Base-by-base conservation (phyloP, 2,888 invertebrate species). In the Caradrina kadenii region DNA sequence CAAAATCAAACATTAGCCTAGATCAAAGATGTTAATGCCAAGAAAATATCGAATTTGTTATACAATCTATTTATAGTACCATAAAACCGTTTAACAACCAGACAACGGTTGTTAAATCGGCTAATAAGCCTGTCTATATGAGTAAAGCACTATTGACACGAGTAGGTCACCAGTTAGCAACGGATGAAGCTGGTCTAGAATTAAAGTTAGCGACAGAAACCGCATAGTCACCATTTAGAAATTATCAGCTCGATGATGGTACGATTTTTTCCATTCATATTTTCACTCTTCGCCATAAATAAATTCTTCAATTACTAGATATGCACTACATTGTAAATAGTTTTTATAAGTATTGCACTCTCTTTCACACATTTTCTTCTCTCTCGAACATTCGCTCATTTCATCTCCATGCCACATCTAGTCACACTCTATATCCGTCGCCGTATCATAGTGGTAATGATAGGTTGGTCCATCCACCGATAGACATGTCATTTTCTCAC, bases 401-500 rank as follows among this genome's bases (percentile, higher is more conserved):
- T 50, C 26, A 71, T 76, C 73, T 35, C 55, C 63, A 70, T 87
- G 83, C 55, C 90, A 75, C 88, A 87, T 93, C 93, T 82, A 93
- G 91, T 85, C 70, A 76, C 69, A 79, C 69, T 79, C 81, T 87
- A 86, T 39, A 83, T 90, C 89, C 73, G 62, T 56, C 50, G 60
- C 52, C 62, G 61, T 73, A 79, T 76, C 80, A 81, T 87, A 89
- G 89, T 86, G 85, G 85, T 93, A 92, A 93, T 93, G 86, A 92
- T 90, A 89, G 91, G 83, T 82, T 84, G 82, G 82, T 83, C 87
- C 88, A 90, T 88, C 83, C 79, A 83, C 80, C 85, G 85, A 92
- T 91, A 91, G 91, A 90, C 92, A 90, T 93, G 93, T 94, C 94
- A 92, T 93, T 93, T 94, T 93, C 93, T 92, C 93, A 89, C 91